phyloP scores from a whole-genome alignment of 1,140 invertebrate species.

The Drosophila sp. region DNA sequence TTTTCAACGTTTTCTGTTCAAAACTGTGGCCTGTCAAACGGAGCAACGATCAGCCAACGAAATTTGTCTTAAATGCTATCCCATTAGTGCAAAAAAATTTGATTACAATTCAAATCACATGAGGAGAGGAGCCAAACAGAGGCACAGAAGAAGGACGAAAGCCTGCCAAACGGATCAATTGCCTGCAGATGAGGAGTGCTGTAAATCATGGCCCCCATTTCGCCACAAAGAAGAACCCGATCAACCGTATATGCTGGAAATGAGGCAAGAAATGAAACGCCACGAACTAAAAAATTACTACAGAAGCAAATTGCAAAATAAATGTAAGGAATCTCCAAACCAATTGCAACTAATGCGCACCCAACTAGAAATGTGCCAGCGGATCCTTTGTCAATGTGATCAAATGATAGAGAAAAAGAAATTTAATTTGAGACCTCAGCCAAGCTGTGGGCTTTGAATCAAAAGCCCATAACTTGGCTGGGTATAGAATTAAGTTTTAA shows the following conservation, averaged over 20 bases:
- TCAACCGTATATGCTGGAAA: conserved; percentile 30
- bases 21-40: conserved; percentile 13
- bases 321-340: not conserved
- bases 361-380: conserved; percentile 16
- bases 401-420: conserved; percentile 11
- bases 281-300: conserved; percentile 32
- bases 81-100: not conserved
- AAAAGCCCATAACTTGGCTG: not conserved
- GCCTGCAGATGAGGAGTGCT: not conserved
- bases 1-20: not conserved
- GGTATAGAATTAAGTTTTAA: not conserved
- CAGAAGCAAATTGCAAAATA: not conserved
- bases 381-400: conserved; percentile 14
- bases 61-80: not conserved
- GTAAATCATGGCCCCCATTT: conserved; percentile 21
- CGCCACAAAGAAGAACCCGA: conserved; percentile 20
- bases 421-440: not conserved
- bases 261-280: conserved; percentile 5
- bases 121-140: not conserved
- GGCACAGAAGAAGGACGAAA: not conserved
- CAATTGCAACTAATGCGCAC: conserved; percentile 15
- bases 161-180: not conserved
- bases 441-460: not conserved
- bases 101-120: not conserved
- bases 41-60: not conserved